A percentile compares a stretch with the other conserved stretches of the same genome.
These are phyloP conservation scores for Drosophila kanapiae DNA, from an alignment of 1,140 invertebrate genomes.

Conservation along the genomic window DNA sequence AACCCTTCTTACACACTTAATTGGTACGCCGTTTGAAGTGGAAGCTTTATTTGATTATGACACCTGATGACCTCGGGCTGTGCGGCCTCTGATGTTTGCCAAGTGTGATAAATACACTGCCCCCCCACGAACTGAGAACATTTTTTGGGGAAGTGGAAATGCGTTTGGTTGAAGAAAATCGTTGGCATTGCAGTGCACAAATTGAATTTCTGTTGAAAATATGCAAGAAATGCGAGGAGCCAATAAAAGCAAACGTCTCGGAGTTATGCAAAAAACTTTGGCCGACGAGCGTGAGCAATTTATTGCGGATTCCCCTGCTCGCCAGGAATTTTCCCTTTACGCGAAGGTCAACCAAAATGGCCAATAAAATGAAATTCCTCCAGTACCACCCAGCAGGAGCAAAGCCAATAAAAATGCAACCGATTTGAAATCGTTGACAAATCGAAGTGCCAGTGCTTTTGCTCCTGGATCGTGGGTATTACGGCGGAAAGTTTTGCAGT, in stretches of 20 bases:
- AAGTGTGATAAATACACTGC: conserved; percentile 36
- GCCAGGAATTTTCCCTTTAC: conserved; percentile 27
- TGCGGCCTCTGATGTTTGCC: conserved; percentile 8
- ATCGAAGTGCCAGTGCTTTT: conserved; percentile 54
- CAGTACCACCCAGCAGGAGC: conserved; percentile 43
- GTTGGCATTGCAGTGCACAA: conserved; percentile 15
- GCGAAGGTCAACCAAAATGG: conserved; percentile 78
- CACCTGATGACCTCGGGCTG: conserved; percentile 44
- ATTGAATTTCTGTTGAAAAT: conserved; percentile 42
- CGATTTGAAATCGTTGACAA: conserved; percentile 79
- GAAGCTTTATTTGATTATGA: conserved; percentile 56
- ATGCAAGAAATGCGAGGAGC: conserved; percentile 40
- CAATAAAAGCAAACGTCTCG: conserved; percentile 70
- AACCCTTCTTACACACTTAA: conserved; percentile 24
- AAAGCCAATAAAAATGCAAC: conserved; percentile 79
- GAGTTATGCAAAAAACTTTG: conserved; percentile 69
- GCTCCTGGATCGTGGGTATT: conserved; percentile 6
- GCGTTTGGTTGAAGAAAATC: not conserved
- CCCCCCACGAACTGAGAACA: not conserved
- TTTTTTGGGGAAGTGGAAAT: not conserved
- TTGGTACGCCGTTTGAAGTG: conserved; percentile 31
- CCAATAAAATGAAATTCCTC: conserved; percentile 81
- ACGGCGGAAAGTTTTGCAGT: conserved; percentile 69
- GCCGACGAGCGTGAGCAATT: conserved; percentile 65
- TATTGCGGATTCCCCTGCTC: conserved; percentile 56